Evolutionary conservation across 2,113 vertebrate genomes (phyloP).

Genomic region (Macquaria australasica): DNA sequence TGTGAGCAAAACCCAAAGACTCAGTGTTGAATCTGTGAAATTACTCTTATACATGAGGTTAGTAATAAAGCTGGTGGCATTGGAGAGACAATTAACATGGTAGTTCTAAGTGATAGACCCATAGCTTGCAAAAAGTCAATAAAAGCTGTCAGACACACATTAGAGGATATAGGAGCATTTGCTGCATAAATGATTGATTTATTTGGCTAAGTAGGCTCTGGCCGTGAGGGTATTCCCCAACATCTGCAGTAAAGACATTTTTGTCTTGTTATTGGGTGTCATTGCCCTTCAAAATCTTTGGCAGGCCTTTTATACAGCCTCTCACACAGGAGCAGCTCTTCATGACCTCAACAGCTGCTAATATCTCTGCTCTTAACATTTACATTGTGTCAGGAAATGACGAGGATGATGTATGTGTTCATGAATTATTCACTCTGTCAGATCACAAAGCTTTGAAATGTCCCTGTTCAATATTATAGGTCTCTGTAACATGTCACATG

Average conservation of each 20-base stretch:
- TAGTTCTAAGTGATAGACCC: neutral
- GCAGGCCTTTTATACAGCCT: neutral
- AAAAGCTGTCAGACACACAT: neutral
- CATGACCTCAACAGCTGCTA: conserved; percentile 6
- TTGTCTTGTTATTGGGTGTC: neutral
- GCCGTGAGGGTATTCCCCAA: neutral
- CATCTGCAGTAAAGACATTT: neutral
- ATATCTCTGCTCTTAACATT: conserved; percentile 24
- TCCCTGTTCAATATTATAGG: conserved; percentile 6
- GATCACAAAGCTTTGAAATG: conserved; percentile 21
- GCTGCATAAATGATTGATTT: neutral
- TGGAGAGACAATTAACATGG: neutral
- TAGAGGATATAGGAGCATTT: neutral
- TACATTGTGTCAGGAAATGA: conserved; percentile 16
- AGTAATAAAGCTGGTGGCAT: no score
- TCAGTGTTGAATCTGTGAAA: neutral
- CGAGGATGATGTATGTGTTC: conserved; percentile 14
- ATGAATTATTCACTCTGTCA: conserved; percentile 29
- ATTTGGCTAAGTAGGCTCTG: neutral
- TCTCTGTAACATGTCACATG: conserved; percentile 38
- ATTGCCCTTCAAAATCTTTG: conserved; percentile 9
- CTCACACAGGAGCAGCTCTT: neutral
- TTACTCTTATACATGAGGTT: neutral
- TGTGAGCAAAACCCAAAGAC: neutral
- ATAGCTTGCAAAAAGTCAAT: neutral